Evolutionary conservation across 2,113 vertebrate genomes (phyloP), one percentile per base, ranked within the genome.

Genomic region (Dermatemys mawii): DNA sequence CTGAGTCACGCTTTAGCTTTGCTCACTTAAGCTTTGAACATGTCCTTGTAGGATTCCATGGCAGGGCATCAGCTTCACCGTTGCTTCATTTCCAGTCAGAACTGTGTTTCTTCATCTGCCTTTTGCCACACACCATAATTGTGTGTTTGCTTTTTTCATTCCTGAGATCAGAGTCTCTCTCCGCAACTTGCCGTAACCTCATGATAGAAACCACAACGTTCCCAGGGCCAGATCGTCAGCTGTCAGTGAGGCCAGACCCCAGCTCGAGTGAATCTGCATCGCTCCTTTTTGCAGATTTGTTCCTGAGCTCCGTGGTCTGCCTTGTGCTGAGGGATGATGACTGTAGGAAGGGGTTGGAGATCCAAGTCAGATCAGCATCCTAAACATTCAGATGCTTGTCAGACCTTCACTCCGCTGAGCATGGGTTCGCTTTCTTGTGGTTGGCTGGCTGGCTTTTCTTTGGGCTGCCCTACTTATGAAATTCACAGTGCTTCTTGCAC

Each of bases 171-270:
- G 32, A 87, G 93, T 92, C 83, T 78, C 35, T 22, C 84, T 26
- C 86, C n/a, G 49, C 27, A 80, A 94, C 85, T 89, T 75, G 63
- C 81, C 54, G n/a, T 50, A 48, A 78, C 84, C 89, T 93, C 94
- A 91, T 90, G 81, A 84, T 0, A 93, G 81, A 90, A 94, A 88
- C 97, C 97, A 82, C 95, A 90, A 80, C 92, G 51, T 87, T 89
- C 86, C 35, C 49, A 83, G 48, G 92, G 46, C 38, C 78, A 32
- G 76, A 90, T 73, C 29, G 38, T 91, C 54, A 81, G 81, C 81
- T 87, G 86, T 70, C 63, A 41, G 82, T 80, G 88, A 81, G 76
- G 73, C 22, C 38, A 90, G 50, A 49, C 38, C 92, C 89, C 86
- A 73, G 79, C 81, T 90, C 73, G 60, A 83, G 54, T 60, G 60